Evolutionary conservation across 2,797 vertebrate genomes (phyloP), one percentile per base, ranked within the genome.

Genomic region (Xyrichtys novacula): DNA sequence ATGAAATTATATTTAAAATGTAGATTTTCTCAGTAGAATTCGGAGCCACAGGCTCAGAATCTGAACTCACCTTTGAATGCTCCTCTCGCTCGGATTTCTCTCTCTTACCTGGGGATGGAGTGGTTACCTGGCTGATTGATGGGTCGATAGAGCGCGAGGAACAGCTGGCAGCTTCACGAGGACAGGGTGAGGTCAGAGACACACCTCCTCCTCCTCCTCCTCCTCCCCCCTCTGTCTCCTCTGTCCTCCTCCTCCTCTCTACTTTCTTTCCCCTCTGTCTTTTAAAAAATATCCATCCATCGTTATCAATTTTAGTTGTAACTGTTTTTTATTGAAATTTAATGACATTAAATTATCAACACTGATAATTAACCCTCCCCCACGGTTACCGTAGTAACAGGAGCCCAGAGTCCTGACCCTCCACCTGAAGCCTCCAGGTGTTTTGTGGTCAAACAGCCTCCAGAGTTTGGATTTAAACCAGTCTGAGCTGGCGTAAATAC

Each of bases 41-140:
- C 20, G 39, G 58, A 28, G 0, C 3, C 3, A 36, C 16, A 1
- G 5, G n/a, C n/a, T n/a, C 7, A 31, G 19, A 40, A 11, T 6
- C 4, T 15, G 12, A 17, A 43, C 62, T 73, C 32, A 73, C 71
- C 71, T 55, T 23, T 19, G 5, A 5, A 15, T 2, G 1, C 4
- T 12, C 16, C 34, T 19, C 16, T 16, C 40, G 0, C 25, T 17
- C 7, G 5, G 28, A 6, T n/a, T 26, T n/a, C 29, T 31, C 17
- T 14, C 28, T 23, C 19, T 40, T 6, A 2, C 31, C 7, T 10
- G 48, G 0, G 47, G 53, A 39, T n/a, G 4, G 32, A 38, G 1
- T 2, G 11, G 16, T 20, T 7, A 3, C 29, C 6, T 3, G 26
- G 8, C 4, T 7, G 46, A 34, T 34, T 1, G 31, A 29, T 14